Base-by-base conservation (phyloP, 2,797 vertebrate genomes). In the Anisognathus igniventris region DNA sequence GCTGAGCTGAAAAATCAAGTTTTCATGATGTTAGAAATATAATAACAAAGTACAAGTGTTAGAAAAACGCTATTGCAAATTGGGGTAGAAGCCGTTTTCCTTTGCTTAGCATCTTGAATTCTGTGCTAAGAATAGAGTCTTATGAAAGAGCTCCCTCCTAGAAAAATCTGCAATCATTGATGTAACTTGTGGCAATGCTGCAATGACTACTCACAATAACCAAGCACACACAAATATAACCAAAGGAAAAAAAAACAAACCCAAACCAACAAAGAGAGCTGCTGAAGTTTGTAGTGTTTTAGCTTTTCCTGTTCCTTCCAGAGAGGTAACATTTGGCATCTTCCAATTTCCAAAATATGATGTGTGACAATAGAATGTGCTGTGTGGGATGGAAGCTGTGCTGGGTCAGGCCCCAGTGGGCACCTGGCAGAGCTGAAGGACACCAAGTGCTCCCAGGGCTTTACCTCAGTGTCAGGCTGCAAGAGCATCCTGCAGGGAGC, bases 341-440 rank as follows among this genome's bases (percentile, higher is more conserved):
- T 72, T 76, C 27, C 21, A 30, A 7, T 22, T 30, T 58, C 40
- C 71, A 72, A 35, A 74, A 30, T 23, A 72, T 74, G 61, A 4
- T 7, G 18, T 0, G 25, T 40, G 47, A 51, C 56, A 33, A 7
- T 0, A 73, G 39, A 70, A 66, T 0, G 4, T 2, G 20, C 14
- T 51, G 23, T 19, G 33, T 17, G 44, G 39, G 27, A 51, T n/a
- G 48, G 12, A 62, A 73, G 48, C 30, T 17, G 14, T 24, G n/a
- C 23, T 10, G 54, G 37, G 30, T 9, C 37, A 73, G 54, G 31
- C 10, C 28, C 7, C 66, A 77, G 40, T n/a, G 58, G 31, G n/a
- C 10, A 44, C 22, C 10, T 57, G 75, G 37, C 30, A 22, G 28
- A 56, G 54, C 24, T 54, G 33, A 53, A 27, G 22, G 33, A 40